Percentiles rank a stretch among this genome's conserved stretches.
These are phyloP conservation scores for Cebus imitator DNA, from an alignment of 2,113 vertebrate species.

Conservation along the genomic window DNA sequence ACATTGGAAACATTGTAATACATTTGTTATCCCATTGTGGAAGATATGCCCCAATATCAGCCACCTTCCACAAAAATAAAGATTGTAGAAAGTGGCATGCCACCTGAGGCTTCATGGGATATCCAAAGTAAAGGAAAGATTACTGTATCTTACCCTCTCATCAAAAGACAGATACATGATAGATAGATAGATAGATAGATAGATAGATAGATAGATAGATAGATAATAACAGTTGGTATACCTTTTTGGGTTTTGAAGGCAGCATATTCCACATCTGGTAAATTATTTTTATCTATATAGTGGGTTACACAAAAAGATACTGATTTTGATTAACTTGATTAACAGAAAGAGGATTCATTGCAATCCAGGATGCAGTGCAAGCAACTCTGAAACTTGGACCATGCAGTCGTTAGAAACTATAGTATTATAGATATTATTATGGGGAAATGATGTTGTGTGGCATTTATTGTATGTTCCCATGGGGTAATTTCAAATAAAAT, in stretches of 20 bases:
- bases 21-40: not conserved
- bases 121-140: not conserved
- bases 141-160: too few species aligned
- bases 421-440: not conserved
- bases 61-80: not conserved
- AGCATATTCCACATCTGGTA: not conserved
- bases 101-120: not conserved
- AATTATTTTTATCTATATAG: not conserved
- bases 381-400: not conserved
- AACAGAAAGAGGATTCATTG: not conserved
- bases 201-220: not conserved
- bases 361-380: not conserved
- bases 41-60: not conserved
- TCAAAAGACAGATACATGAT: too few species aligned
- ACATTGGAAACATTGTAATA: not conserved
- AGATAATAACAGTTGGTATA: not conserved
- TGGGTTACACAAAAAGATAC: not conserved
- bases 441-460: not conserved
- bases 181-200: too few species aligned
- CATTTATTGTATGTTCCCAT: not conserved
- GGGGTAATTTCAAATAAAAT: not conserved
- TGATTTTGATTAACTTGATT: not conserved
- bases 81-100: not conserved
- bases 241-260: not conserved
- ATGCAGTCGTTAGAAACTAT: not conserved